Evolutionary conservation across 2,888 invertebrate species (phyloP).

Genomic region (Apodemia zela): DNA sequence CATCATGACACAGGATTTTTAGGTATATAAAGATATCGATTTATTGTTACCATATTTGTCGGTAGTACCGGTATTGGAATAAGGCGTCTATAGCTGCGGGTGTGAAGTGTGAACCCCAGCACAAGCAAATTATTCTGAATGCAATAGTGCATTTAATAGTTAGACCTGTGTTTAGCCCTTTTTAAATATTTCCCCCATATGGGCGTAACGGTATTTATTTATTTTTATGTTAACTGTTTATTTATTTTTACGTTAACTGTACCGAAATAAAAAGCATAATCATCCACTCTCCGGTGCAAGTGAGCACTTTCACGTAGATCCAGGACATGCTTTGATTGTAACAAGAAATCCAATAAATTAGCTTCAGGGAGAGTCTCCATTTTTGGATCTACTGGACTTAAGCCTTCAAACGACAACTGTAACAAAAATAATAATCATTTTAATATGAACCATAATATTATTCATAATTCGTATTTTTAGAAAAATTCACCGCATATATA

Average conservation of each 20-base stretch:
- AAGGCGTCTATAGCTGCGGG: no score
- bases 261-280: conserved; percentile 66
- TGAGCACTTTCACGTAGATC: conserved; percentile 52
- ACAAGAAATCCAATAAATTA: conserved; percentile 63
- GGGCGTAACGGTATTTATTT: not conserved
- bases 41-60: no score
- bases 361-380: conserved; percentile 71
- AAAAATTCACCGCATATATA: not conserved
- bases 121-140: no score
- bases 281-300: conserved; percentile 64
- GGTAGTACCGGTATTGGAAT: no score
- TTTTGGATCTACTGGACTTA: conserved; percentile 61
- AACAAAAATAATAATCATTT: conserved; percentile 25
- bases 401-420: conserved; percentile 59
- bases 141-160: no score
- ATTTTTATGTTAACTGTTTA: conserved; percentile 2
- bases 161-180: no score
- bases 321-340: conserved; percentile 57
- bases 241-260: no score
- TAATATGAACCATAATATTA: not conserved
- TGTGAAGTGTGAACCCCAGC: no score
- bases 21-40: no score
- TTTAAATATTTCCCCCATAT: no score
- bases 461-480: not conserved
- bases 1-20: no score